Evolutionary conservation across 2,888 invertebrate species (phyloP), one percentile per base, ranked within the genome.

Genomic region (Syrphus vitripennis): DNA sequence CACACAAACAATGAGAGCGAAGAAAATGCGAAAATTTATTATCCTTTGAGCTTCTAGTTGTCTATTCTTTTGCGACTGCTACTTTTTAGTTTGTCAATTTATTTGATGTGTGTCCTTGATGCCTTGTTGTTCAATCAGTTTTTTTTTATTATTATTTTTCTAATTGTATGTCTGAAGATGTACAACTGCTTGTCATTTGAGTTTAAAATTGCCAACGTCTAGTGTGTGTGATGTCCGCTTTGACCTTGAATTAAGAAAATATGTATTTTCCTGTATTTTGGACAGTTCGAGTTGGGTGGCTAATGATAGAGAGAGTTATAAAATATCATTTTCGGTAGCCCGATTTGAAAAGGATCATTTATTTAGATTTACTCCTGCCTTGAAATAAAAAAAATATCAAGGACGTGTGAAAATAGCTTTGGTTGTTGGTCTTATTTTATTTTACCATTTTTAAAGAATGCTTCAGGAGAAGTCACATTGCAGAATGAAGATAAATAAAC

Each of bases 21-120:
- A 72, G 84, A 81, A 72, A 84, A 84, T 84, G 67, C 16, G 42
- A 84, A 67, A 77, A 84, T 84, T 81, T 84, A 84, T 76, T 71
- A 72, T 69, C 67, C 59, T n/a, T n/a, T 69, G 19, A 24, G 71
- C 80, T 76, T 71, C 79, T 50, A 70, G 67, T 80, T 40, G 83
- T 71, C 48, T 24, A 53, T 55, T 19, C 53, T 42, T 31, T 16
- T 31, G 0, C 31, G 24, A 77, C 48, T 71, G 55, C 63, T 59
- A 74, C 37, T 61, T 63, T 19, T 69, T 31, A 21, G 21, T 48
- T 16, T 69, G 48, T 29, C 48, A 34, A 31, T 59, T 53, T 63
- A 29, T 55, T 31, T 70, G 37, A 63, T 55, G 42, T 48, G 21
- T 65, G 63, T 65, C 63, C 63, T 65, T 65, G 63, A 9, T 34